Evolutionary conservation across 2,888 invertebrate genomes (phyloP), one percentile per base, ranked within the genome.

Genomic region (Frankliniella intonsa): DNA sequence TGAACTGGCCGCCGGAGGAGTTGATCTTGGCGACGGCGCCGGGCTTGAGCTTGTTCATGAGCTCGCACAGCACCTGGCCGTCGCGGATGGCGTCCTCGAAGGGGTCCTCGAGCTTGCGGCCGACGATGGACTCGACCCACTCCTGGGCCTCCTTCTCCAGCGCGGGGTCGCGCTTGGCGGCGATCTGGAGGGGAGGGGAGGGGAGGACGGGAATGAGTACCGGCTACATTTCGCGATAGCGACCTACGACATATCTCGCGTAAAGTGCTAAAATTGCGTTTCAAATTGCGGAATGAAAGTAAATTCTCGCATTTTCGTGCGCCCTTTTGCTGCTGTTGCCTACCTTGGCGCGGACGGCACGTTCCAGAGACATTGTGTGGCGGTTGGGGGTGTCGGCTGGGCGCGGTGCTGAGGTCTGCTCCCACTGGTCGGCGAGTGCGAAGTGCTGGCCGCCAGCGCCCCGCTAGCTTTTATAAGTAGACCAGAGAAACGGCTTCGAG

Each of bases 1-100:
- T 99, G 93, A 99, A 99, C 88, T 98, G 97, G 88, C 98, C 97
- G 85, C 98, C 97, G 81, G 93, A 92, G 85, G 93, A 92, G 91
- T 99, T 98, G 90, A 99, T 94, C 89, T 98, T 98, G 87, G 92
- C 87, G 84, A 98, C 90, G 84, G 95, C 90, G 86, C 97, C 97
- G 81, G 99, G 98, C 85, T 92, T 90, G 85, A 99, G 89, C 88
- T 95, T 96, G 92, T 99, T 99, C 90, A 99, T 96, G 86, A 99
- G 89, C 87, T 94, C 93, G 91, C 98, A 98, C 84, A 98, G 92
- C 84, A 98, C 93, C 85, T 94, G 94, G 83, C 98, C 98, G 89
- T 98, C 97, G 88, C 93, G 94, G 84, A 98, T 90, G 84, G 95
- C 93, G 87, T 98, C 97, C 87, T 98, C 98, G 87, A 94, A 97